These are phyloP conservation scores for Enteromius afrohamiltoni DNA, from an alignment of 2,797 vertebrate species.

Conservation along the genomic window DNA sequence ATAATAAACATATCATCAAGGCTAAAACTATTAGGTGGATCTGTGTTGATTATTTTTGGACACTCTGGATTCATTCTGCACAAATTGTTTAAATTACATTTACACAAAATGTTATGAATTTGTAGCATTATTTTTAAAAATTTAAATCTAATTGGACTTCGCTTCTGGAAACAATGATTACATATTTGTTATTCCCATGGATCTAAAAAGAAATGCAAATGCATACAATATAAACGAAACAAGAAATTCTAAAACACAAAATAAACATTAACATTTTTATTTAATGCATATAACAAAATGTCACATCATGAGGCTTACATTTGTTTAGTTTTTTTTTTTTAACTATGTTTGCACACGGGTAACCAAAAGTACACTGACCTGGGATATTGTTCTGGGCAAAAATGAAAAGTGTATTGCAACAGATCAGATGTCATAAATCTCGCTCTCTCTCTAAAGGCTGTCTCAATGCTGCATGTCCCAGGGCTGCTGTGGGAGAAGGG, in stretches of 20 bases:
- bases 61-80: background rate
- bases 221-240: background rate
- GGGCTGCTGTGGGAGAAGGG: conserved; percentile 70
- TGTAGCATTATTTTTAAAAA: background rate
- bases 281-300: conserved; percentile 22
- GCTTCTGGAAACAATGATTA: background rate
- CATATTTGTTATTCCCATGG: background rate
- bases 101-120: background rate
- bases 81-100: background rate
- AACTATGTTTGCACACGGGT: conserved; percentile 33
- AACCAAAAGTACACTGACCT: conserved; percentile 37
- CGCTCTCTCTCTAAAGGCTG: background rate
- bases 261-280: background rate
- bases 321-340: background rate
- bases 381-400: conserved; percentile 44
- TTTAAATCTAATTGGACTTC: background rate
- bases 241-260: conserved; percentile 7
- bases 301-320: background rate
- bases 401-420: conserved; percentile 36
- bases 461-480: conserved; percentile 60
- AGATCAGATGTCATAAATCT: conserved; percentile 21
- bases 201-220: background rate
- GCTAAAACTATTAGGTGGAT: background rate
- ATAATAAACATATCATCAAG: background rate
- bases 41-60: background rate